Evolutionary conservation across 2,797 vertebrate species (phyloP).

Genomic region (Lepus townsendii): DNA sequence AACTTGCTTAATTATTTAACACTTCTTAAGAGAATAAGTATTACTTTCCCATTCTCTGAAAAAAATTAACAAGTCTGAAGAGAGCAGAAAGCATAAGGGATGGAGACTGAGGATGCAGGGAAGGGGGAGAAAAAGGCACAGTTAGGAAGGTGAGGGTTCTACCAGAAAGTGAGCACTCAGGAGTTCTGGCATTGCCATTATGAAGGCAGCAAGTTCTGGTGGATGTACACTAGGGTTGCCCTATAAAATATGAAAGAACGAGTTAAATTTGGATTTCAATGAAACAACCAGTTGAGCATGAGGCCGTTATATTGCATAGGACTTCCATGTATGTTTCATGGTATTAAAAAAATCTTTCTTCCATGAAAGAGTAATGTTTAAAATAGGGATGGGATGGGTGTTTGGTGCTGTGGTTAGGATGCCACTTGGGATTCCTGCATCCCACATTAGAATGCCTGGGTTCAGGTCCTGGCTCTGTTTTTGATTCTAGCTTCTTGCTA

Average conservation of each 20-base stretch:
- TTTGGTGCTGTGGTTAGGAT: too few species aligned
- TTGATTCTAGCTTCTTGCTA: too few species aligned
- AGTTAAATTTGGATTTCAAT: not conserved
- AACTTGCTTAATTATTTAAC: not conserved
- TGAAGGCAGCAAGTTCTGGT: not conserved
- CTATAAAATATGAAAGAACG: not conserved
- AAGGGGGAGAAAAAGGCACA: too few species aligned
- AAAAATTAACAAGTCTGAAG: not conserved
- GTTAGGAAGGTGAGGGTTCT: not conserved
- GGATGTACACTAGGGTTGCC: too few species aligned
- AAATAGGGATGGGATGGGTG: too few species aligned
- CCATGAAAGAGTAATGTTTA: not conserved
- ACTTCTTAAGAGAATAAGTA: not conserved
- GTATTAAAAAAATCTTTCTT: not conserved
- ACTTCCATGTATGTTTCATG: not conserved
- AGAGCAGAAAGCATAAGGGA: not conserved
- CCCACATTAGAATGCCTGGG: too few species aligned
- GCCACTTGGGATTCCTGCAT: too few species aligned
- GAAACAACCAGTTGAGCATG: not conserved
- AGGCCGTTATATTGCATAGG: too few species aligned
- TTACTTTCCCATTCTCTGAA: not conserved
- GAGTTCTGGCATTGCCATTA: not conserved
- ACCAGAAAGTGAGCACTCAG: not conserved
- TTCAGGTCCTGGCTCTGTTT: too few species aligned
- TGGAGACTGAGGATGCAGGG: not conserved